Percentiles rank a stretch among this genome's conserved stretches.
Evolutionary conservation across 2,113 vertebrate species (phyloP).

Genomic region (Stigmatopora argus): DNA sequence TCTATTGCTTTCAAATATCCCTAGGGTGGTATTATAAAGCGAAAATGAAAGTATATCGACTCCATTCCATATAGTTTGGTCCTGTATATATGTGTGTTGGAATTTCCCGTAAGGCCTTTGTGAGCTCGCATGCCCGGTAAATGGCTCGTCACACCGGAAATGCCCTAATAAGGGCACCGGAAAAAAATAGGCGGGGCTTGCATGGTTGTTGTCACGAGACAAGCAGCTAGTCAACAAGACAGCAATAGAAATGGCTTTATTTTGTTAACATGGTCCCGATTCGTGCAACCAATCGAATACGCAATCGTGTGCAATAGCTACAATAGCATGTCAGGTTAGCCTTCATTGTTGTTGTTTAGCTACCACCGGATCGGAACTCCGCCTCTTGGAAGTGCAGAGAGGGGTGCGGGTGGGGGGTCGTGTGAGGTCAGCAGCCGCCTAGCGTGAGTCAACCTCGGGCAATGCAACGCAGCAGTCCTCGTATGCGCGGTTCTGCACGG

Average conservation of each 20-base stretch:
- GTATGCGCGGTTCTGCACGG: constrained; percentile 27
- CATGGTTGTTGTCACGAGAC: constrained; percentile 68
- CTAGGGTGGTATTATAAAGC: neutral
- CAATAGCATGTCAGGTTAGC: constrained; percentile 29
- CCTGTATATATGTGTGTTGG: constrained; percentile 51
- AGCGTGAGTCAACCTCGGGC: constrained; percentile 73
- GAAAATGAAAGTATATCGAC: neutral
- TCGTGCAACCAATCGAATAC: constrained; percentile 42
- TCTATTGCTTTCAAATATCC: neutral
- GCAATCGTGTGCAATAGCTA: constrained; percentile 57
- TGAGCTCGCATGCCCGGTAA: constrained; percentile 62
- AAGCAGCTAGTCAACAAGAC: constrained; percentile 31
- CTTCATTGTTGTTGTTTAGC: constrained; percentile 20
- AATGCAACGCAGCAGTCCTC: constrained; percentile 68
- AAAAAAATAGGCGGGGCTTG: constrained; percentile 65
- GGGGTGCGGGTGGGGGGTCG: neutral
- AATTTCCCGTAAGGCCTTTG: constrained; percentile 72
- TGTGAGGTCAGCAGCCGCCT: constrained; percentile 74
- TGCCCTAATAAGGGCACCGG: constrained; percentile 67
- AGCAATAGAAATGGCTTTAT: constrained; percentile 33
- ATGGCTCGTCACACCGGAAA: constrained; percentile 62
- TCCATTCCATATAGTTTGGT: no score
- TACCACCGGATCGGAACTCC: neutral
- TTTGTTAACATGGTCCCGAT: constrained; percentile 5
- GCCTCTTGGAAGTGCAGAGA: neutral